Evolutionary conservation across 2,797 vertebrate species (phyloP), one percentile per base, ranked within the genome.

Genomic region (Remorina albescens): DNA sequence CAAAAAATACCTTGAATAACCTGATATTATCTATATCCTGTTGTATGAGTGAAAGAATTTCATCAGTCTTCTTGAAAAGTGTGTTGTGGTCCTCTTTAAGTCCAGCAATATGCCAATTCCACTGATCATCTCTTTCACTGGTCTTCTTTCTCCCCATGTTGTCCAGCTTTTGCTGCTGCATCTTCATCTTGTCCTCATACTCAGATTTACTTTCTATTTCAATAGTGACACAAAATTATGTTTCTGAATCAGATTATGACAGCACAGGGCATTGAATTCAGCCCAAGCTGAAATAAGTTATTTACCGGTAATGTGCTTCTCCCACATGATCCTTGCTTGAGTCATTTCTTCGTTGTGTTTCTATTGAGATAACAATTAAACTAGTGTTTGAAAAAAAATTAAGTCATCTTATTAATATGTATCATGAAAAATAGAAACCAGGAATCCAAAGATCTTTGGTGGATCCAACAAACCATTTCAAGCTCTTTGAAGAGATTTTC

Each of bases 281-380:
- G 44, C 15, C 34, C 11, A 57, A 16, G 69, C 44, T 55, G 1
- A 7, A 1, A 49, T 55, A 6, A 44, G 3, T 13, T 42, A 23
- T 92, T 93, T 75, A 99, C 98, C 97, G 95, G 84, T 84, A 19
- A 94, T 83, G 90, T 95, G 92, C 76, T 91, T 95, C 86, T 97
- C 94, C 2, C 94, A 96, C 76, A 93, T 80, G 0, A 75, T 91
- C 55, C 91, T 88, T 47, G 94, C 78, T 81, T 67, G 78, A 9
- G 92, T 93, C 37, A 95, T 88, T 83, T 96, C 94, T 84, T 97
- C 93, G 0, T 94, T 64, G 1, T 96, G 94, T 93, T 95, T 96
- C 98, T 99, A 94, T 86, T 57, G 47, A 85, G 13, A 76, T 67
- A 54, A 73, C 7, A 71, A 50, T 7, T 37, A 75, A 51, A 28